Percentiles rank a stretch among this genome's conserved stretches.
These are phyloP conservation scores for Anhinga rufa DNA, from an alignment of 2,113 vertebrate genomes.

Conservation along the genomic window DNA sequence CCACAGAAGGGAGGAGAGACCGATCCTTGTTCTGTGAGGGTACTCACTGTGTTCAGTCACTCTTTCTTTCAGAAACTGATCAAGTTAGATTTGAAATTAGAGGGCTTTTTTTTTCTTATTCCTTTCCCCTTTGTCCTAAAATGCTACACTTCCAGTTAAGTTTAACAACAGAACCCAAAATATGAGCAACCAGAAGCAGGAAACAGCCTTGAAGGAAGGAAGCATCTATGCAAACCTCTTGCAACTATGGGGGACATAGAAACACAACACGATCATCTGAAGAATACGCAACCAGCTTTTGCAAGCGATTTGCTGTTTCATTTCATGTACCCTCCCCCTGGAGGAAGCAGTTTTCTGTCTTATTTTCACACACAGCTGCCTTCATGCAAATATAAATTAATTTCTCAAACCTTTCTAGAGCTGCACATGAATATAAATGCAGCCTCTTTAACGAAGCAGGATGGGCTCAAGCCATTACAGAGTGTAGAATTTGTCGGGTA, in stretches of 20 bases:
- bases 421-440: background rate
- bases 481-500: background rate
- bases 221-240: background rate
- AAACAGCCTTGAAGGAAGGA: background rate
- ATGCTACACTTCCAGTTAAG: background rate
- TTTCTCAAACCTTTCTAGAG: background rate
- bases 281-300: background rate
- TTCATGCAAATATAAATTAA: background rate
- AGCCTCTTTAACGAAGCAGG: background rate
- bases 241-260: background rate
- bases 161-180: background rate
- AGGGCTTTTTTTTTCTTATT: background rate
- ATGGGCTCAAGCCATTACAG: background rate
- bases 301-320: background rate
- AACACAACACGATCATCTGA: background rate
- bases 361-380: background rate
- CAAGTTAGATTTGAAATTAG: background rate
- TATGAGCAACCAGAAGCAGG: background rate
- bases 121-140: background rate
- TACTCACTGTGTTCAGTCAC: background rate
- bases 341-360: background rate
- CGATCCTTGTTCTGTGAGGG: background rate
- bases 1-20: background rate
- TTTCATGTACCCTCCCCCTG: background rate
- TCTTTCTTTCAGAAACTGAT: background rate